Conservation (phyloP, 1,140 invertebrate genomes). For the Plutomurus gul region DNA sequence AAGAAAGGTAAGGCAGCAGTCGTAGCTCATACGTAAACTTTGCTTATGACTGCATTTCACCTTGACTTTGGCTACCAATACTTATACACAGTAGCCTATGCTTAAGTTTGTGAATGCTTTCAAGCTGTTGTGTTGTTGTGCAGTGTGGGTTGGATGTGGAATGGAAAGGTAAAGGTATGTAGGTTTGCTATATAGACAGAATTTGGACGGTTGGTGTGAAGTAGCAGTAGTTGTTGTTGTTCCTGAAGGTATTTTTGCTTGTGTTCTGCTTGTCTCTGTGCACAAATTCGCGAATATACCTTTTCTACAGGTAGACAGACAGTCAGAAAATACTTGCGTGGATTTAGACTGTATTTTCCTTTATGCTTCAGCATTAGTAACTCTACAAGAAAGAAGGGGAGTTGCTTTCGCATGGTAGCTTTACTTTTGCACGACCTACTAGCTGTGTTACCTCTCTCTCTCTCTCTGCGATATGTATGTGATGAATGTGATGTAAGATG, state of each 20-base stretch:
- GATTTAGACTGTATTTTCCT: background rate
- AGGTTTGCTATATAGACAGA: background rate
- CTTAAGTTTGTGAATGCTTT: no score
- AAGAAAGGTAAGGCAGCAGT: background rate
- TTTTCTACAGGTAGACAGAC: no score
- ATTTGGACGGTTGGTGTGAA: background rate
- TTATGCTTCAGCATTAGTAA: background rate
- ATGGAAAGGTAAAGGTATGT: background rate
- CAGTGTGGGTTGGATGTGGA: no score
- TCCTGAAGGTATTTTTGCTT: background rate
- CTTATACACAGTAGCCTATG: no score
- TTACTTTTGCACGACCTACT: slow-evolving; percentile 5
- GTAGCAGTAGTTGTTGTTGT: background rate
- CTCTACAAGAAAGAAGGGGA: no score
- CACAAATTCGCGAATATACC: no score
- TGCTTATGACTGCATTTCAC: background rate
- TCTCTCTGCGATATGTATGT: no score
- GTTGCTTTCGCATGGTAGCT: no score
- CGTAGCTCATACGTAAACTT: background rate
- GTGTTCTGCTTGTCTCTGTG: no score
- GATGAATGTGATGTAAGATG: background rate
- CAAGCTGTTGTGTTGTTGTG: no score
- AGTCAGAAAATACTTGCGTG: background rate
- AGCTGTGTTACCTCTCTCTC: background rate
- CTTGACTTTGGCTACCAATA: slow-evolving; percentile 25